Evolutionary conservation across 2,797 vertebrate species (phyloP).

Genomic region (Remorina albescens): DNA sequence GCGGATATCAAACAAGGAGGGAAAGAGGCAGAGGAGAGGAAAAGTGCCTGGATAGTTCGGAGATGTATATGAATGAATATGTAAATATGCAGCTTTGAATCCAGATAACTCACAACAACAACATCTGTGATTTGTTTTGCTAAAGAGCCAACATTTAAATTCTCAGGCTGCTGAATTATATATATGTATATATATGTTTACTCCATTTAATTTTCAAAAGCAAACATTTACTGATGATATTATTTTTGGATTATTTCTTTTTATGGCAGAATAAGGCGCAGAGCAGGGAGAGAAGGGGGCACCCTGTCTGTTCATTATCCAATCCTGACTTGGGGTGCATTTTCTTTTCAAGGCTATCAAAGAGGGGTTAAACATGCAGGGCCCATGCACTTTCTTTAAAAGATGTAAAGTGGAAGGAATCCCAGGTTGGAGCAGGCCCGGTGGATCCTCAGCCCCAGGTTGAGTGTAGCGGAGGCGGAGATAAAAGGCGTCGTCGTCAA

Average conservation of each 20-base stretch:
- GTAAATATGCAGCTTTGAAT: constrained; percentile 38
- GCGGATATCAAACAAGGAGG: constrained; percentile 60
- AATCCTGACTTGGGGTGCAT: constrained; percentile 41
- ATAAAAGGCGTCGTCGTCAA: constrained; percentile 83
- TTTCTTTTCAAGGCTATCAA: constrained; percentile 59
- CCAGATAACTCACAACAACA: constrained; percentile 15
- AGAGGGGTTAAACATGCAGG: constrained; percentile 60
- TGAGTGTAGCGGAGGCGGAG: constrained; percentile 71
- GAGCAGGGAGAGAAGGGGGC: constrained; percentile 18
- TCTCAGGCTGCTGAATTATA: not conserved
- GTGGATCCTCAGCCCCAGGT: constrained; percentile 69
- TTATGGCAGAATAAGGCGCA: constrained; percentile 30
- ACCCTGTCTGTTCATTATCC: constrained; percentile 46
- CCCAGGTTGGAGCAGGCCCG: constrained; percentile 67
- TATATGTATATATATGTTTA: not conserved
- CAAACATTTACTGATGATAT: constrained; percentile 6
- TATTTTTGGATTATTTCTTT: constrained; percentile 32
- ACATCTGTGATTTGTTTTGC: constrained; percentile 7
- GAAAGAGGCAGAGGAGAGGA: constrained; percentile 32
- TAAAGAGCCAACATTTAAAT: not conserved
- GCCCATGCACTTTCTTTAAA: constrained; percentile 33
- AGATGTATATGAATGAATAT: not conserved
- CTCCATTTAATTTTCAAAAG: not conserved
- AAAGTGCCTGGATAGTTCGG: constrained; percentile 22
- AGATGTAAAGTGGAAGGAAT: constrained; percentile 54